Evolutionary conservation across 2,113 vertebrate species (phyloP).

Genomic region (Hemichromis elongatus): DNA sequence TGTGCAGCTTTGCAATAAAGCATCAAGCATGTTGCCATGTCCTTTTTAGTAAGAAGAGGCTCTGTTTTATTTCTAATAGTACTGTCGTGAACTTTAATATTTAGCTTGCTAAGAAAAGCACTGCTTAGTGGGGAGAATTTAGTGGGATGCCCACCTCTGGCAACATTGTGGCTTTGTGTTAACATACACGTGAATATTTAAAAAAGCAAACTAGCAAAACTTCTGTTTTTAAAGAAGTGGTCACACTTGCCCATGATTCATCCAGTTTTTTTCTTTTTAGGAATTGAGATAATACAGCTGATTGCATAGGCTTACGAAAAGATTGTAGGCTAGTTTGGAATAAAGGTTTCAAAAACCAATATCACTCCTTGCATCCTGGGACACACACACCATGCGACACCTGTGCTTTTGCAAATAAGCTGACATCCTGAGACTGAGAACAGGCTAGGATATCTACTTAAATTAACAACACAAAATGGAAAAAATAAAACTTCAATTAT

Average conservation of each 20-base stretch:
- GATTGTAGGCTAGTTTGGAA: not conserved
- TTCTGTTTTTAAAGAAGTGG: not conserved
- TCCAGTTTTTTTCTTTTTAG: not conserved
- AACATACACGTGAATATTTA: not conserved
- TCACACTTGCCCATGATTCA: not conserved
- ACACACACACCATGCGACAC: not conserved
- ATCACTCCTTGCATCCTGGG: not conserved
- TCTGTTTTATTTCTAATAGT: not conserved
- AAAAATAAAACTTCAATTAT: not conserved
- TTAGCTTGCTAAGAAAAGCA: not conserved
- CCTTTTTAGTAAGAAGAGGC: not conserved
- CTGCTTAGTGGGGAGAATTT: not conserved
- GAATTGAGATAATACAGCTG: not conserved
- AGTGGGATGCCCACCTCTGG: rapidly evolving
- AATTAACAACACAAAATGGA: not conserved
- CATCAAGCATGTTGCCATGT: not conserved
- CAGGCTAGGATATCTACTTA: not conserved
- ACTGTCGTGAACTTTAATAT: not conserved
- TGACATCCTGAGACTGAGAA: not conserved
- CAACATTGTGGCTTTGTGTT: not conserved
- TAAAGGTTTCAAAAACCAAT: not conserved
- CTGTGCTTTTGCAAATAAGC: not conserved
- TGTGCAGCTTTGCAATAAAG: not conserved
- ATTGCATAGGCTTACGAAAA: not conserved
- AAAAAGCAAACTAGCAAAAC: not conserved